Evolutionary conservation across 2,113 vertebrate genomes (phyloP).

Genomic region (Coptodon bakossiorum): DNA sequence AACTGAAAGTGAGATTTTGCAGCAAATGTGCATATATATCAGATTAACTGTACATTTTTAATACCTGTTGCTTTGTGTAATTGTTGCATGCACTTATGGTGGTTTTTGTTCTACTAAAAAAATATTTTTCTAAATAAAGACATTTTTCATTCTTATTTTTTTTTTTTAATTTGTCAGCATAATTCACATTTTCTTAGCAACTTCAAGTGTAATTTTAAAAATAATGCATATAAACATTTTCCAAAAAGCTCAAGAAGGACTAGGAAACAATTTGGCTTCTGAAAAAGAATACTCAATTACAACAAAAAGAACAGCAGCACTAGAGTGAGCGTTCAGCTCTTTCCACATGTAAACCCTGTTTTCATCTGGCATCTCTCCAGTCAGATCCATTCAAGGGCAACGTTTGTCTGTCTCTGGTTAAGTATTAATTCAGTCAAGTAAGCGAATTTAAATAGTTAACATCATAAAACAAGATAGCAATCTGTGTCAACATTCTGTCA

Average conservation of each 20-base stretch:
- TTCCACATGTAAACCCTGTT: neutral
- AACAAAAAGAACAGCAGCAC: neutral
- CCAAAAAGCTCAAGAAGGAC: neutral
- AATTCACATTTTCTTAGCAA: neutral
- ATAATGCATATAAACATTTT: neutral
- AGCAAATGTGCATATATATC: neutral
- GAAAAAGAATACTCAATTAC: neutral
- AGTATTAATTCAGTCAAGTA: neutral
- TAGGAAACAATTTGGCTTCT: neutral
- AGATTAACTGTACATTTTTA: neutral
- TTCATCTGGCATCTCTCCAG: neutral
- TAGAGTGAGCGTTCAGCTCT: neutral
- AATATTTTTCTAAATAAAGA: constrained; percentile 36
- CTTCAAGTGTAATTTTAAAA: neutral
- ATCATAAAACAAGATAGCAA: neutral
- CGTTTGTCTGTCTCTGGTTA: neutral
- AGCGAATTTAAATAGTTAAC: neutral
- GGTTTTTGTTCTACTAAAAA: neutral
- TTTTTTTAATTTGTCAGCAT: neutral
- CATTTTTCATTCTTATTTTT: neutral
- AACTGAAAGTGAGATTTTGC: neutral
- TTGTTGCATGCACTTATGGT: neutral
- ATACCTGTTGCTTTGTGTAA: neutral
- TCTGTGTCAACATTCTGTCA: neutral
- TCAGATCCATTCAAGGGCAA: constrained; percentile 13